These are phyloP conservation scores for Aphaenogaster ashmeadi DNA, from an alignment of 1,140 invertebrate species.

Conservation along the genomic window DNA sequence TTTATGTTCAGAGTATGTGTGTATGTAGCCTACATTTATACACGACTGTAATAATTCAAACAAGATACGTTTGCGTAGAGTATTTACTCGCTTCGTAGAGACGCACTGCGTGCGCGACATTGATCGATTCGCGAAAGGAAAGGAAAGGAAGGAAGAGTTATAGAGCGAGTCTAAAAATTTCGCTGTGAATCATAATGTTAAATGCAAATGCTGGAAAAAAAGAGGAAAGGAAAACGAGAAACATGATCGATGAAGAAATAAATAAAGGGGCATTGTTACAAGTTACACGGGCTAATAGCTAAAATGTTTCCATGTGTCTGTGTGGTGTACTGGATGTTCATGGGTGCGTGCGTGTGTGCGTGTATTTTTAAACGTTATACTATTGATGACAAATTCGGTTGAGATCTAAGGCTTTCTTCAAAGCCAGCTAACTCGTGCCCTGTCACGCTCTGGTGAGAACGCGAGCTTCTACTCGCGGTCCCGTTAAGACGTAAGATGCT, in stretches of 20 bases:
- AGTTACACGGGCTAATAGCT: constrained; percentile 79
- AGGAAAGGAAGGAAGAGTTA: constrained; percentile 16
- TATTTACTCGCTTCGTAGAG: constrained; percentile 46
- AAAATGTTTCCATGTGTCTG: constrained; percentile 76
- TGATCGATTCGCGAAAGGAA: constrained; percentile 22
- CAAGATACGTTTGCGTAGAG: constrained; percentile 55
- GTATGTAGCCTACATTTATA: constrained; percentile 67
- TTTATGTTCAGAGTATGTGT: constrained; percentile 58
- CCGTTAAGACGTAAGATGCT: constrained; percentile 76
- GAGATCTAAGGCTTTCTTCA: constrained; percentile 32
- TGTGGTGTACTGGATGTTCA: constrained; percentile 69
- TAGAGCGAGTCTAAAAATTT: constrained; percentile 38
- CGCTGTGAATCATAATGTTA: constrained; percentile 67
- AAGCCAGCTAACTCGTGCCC: constrained; percentile 46
- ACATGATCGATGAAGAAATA: constrained; percentile 75
- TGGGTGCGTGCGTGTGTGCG: constrained; percentile 48
- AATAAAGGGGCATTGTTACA: constrained; percentile 84
- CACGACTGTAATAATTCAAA: constrained; percentile 48
- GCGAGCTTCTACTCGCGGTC: constrained; percentile 68
- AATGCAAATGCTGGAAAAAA: constrained; percentile 43
- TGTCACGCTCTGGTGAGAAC: constrained; percentile 52
- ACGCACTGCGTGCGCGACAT: constrained; percentile 45
- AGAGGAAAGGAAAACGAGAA: constrained; percentile 20
- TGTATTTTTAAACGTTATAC: constrained; percentile 76
- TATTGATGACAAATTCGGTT: constrained; percentile 60